phyloP scores from a whole-genome alignment of 1,140 invertebrate genomes.

The Apis laboriosa region DNA sequence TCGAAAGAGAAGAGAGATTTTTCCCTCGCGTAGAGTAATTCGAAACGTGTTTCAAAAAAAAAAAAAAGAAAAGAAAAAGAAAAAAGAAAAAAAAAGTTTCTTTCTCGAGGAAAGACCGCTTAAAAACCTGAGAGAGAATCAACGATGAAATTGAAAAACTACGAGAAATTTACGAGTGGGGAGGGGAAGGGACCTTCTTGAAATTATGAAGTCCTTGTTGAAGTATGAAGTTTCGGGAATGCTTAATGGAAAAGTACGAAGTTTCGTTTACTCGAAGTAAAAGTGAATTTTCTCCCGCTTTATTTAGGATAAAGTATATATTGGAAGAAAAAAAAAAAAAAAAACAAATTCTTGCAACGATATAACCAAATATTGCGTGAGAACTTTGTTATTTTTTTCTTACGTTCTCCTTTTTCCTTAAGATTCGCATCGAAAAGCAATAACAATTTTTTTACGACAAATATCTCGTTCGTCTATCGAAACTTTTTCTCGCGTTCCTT shows the following conservation, averaged over 20 bases:
- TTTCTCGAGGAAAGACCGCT: too few species aligned
- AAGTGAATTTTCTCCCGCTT: background rate
- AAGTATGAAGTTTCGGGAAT: background rate
- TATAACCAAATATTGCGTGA: too few species aligned
- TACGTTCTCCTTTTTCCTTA: too few species aligned
- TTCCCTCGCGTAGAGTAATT: too few species aligned
- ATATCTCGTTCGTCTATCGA: too few species aligned
- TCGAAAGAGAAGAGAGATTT: constrained; percentile 1
- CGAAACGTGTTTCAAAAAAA: background rate
- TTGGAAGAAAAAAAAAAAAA: too few species aligned
- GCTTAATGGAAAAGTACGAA: background rate
- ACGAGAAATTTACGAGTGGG: background rate
- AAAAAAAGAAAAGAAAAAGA: too few species aligned
- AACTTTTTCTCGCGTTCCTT: too few species aligned
- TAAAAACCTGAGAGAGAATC: background rate
- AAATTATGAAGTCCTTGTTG: background rate
- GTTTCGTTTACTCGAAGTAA: background rate
- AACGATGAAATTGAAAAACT: background rate
- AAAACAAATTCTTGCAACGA: too few species aligned
- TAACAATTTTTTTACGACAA: too few species aligned
- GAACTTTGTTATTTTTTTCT: too few species aligned
- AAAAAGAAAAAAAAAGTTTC: background rate
- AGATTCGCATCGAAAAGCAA: too few species aligned
- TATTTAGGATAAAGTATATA: background rate
- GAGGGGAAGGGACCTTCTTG: background rate